Base-by-base conservation (phyloP, 1,140 invertebrate species). In the Drosophila takahashii region DNA sequence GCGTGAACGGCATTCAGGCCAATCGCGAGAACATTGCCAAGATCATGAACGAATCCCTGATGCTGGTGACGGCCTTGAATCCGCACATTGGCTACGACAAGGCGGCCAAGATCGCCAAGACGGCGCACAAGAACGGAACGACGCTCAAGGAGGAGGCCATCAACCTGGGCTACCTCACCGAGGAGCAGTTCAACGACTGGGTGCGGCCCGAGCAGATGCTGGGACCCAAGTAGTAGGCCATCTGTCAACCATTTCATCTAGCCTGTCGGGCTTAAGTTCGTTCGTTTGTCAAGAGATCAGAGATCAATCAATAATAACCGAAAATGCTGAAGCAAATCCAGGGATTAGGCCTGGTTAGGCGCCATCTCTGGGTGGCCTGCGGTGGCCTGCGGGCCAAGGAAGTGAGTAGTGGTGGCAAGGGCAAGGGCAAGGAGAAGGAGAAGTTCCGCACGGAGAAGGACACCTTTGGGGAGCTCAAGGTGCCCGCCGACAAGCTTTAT, bases 31-130 rank as follows among this genome's bases (percentile, higher is more conserved):
- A 95, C 57, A 98, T 99, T 87, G 92, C 94, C 3, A 96, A 97
- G 93, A 95, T 98, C 42, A 94, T 99, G 93, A 95, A 97, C 76
- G 98, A 99, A 92, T 99, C 98, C 53, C 94, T 99, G 37, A 99
- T 99, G 99, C 94, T 99, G 78, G 99, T 99, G 22, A 99, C 99
- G 7, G 98, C 99, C 3, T 94, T 99, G n/a, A 99, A 99, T 94
- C 98, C 98, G 0, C 97, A 99, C 91, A 99, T 99, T 92, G 99
- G 98, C 50, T 99, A 99, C 92, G 99, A 99, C 92, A 99, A 99
- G 94, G 97, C 99, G 66, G 98, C 98, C 4, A 95, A 95, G 92
- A 99, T 99, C 83, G 99, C 99, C 0, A 99, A 99, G 93, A 97
- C 97, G 48, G 99, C 99, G 0, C 99, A 99, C 92, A 98, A 98